Evolutionary conservation across 2,888 invertebrate species (phyloP).

Genomic region (Polyommatus iphigenia): DNA sequence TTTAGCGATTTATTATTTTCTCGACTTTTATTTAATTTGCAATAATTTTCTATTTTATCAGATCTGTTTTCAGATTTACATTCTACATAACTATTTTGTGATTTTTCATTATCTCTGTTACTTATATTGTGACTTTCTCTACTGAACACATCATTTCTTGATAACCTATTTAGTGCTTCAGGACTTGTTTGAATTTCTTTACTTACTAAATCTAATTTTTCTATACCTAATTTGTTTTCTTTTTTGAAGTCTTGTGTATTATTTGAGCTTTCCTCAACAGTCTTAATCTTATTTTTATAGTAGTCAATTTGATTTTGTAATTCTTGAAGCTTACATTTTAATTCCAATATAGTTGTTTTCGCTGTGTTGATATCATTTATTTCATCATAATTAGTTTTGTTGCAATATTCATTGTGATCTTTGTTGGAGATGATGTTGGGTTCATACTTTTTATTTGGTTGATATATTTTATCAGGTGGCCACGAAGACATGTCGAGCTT

Average conservation of each 20-base stretch:
- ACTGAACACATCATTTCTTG: constrained; percentile 66
- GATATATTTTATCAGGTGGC: constrained; percentile 81
- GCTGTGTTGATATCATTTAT: constrained; percentile 65
- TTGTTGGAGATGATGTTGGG: constrained; percentile 47
- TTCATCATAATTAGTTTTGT: constrained; percentile 67
- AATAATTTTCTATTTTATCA: constrained; percentile 76
- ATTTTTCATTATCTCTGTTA: constrained; percentile 59
- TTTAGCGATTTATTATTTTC: constrained; percentile 61
- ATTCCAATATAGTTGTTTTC: constrained; percentile 60
- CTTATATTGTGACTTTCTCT: constrained; percentile 66
- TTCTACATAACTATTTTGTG: constrained; percentile 51
- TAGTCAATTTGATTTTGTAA: constrained; percentile 68
- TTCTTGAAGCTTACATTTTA: constrained; percentile 63
- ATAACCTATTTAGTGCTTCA: constrained; percentile 36
- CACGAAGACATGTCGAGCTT: constrained; percentile 86
- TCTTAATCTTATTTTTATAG: constrained; percentile 61
- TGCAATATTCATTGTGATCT: constrained; percentile 51
- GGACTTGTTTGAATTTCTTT: constrained; percentile 62
- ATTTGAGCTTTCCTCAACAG: constrained; percentile 64
- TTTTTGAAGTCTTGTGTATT: constrained; percentile 51
- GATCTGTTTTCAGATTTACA: constrained; percentile 66
- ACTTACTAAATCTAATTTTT: constrained; percentile 54
- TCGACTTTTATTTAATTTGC: constrained; percentile 77
- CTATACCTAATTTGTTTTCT: constrained; percentile 50
- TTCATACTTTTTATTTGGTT: constrained; percentile 51